Conservation (phyloP, 2,113 vertebrate species). For the Cebus imitator region DNA sequence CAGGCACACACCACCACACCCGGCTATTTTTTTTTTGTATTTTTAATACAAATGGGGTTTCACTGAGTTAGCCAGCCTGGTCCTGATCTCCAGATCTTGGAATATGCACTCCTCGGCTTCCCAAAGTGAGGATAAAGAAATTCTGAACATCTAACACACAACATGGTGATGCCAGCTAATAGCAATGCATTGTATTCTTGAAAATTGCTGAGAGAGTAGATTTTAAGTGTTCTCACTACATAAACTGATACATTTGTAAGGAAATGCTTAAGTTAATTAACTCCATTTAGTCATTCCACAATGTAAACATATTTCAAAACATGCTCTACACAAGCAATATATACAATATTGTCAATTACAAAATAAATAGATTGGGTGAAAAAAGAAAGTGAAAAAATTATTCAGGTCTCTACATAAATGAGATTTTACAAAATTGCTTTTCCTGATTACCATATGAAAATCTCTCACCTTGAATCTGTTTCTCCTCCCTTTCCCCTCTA, state of each 20-base stretch:
- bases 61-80: no score
- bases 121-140: no score
- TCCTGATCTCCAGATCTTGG: no score
- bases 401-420: not conserved
- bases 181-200: not conserved
- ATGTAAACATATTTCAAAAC: not conserved
- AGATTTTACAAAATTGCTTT: not conserved
- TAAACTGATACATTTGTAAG: not conserved
- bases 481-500: not conserved
- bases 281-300: not conserved
- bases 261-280: not conserved
- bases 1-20: no score
- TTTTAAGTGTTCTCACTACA: not conserved
- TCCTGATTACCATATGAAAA: not conserved
- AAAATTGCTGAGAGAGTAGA: not conserved
- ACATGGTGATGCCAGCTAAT: not conserved
- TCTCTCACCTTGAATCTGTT: not conserved
- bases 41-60: no score
- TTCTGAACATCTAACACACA: not conserved
- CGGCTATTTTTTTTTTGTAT: no score
- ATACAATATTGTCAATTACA: not conserved
- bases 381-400: not conserved
- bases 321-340: not conserved
- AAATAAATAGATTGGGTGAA: not conserved
- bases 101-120: rapidly evolving